Evolutionary conservation across 2,797 vertebrate species (phyloP).

Genomic region (Oreochromis grahami): DNA sequence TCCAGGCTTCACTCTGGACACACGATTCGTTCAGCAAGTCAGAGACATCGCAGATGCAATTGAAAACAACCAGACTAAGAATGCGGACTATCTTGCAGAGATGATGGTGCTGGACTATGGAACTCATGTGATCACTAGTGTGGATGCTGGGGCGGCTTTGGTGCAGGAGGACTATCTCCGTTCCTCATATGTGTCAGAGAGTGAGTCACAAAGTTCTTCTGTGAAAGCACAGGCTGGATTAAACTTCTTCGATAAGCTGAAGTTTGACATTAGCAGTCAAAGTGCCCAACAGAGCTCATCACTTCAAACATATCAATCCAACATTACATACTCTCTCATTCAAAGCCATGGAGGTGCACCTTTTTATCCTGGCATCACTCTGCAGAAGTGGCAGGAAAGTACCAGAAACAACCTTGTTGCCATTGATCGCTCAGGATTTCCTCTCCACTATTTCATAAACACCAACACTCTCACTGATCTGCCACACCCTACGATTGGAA

Average conservation of each 20-base stretch:
- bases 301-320: conserved; percentile 76
- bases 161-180: conserved; percentile 87
- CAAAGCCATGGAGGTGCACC: conserved; percentile 75
- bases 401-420: too few relatives aligned
- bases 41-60: conserved; percentile 79
- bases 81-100: conserved; percentile 82
- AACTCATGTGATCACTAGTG: conserved; percentile 83
- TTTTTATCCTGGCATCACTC: neutral
- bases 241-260: conserved; percentile 78
- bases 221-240: conserved; percentile 70
- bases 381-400: too few relatives aligned
- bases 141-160: neutral
- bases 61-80: conserved; percentile 87
- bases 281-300: conserved; percentile 18
- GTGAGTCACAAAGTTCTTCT: conserved; percentile 5
- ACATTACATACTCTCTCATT: conserved; percentile 80
- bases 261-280: conserved; percentile 50
- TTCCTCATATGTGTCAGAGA: conserved; percentile 76
- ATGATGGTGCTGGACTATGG: conserved; percentile 86
- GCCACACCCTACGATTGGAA: conserved; percentile 77
- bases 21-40: conserved; percentile 59
- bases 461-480: conserved; percentile 76
- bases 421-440: conserved; percentile 77
- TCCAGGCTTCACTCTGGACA: accelerated
- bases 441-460: conserved; percentile 80